Base-by-base conservation (phyloP, 2,113 vertebrate genomes). In the Tonatia bakeri region DNA sequence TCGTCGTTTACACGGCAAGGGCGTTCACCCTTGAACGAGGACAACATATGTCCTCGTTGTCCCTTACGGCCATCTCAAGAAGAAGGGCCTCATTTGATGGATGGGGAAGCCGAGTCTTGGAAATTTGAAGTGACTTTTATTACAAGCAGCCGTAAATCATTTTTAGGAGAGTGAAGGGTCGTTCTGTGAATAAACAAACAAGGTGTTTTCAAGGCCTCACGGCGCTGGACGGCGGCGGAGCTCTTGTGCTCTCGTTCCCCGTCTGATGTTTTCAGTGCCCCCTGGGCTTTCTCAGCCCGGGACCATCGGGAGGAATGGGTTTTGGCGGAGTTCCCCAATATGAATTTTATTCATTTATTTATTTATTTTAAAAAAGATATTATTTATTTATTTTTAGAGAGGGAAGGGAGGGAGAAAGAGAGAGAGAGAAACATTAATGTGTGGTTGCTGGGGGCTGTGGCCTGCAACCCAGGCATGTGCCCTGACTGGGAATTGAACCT, bases 51-150 rank as follows among this genome's bases (percentile, higher is more conserved):
- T 59, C 56, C 56, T 59, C 22, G 1, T 47, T 70, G 12, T 61
- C 73, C 36, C 50, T 92, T 31, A 70, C 0, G 22, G n/a, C 20
- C 67, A 54, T 75, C 50, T 59, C 5, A 4, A 52, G 40, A 50
- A 33, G 54, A 67, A 56, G 80, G 65, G 33, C 33, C 31, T 85
- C n/a, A 67, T 11, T n/a, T 73, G 61, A 36, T 13, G 20, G 65
- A 5, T 33, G 13, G 80, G 65, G 72, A 92, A 76, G 54, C 3
- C 1, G 40, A 79, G 72, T 15, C 87, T 92, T 22, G 31, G 38
- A 90, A 82, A 64, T 64, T 65, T 56, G 87, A 91, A 91, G 59
- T 26, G 67, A 69, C 22, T 61, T 96, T 76, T 54, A 45, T 47
- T 70, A 11, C 28, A 47, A 40, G 65, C 12, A 76, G 79, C 11